Evolutionary conservation across 2,113 vertebrate genomes (phyloP).

Genomic region (Dromas ardeola): DNA sequence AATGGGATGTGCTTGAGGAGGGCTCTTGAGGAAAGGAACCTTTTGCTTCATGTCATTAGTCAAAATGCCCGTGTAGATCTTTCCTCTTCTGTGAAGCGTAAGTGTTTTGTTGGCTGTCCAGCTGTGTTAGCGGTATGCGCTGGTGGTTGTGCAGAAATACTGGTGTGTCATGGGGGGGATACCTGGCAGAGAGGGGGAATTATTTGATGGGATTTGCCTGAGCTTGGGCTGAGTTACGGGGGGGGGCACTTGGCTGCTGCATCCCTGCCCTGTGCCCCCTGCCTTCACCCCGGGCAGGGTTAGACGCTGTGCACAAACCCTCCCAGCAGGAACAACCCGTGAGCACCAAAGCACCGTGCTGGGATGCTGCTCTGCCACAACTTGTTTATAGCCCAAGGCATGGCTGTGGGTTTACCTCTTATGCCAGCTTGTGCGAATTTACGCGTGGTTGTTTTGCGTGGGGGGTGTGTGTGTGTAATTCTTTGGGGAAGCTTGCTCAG

Average conservation of each 20-base stretch:
- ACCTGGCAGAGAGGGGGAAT: not conserved
- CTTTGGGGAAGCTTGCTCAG: not conserved
- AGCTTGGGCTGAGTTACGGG: not conserved
- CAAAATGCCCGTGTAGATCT: not conserved
- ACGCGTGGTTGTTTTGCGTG: accelerated
- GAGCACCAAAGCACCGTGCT: accelerated
- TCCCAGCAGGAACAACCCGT: accelerated
- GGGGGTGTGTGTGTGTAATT: not conserved
- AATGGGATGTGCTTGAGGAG: not conserved
- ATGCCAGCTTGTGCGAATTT: too few species aligned
- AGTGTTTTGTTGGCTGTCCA: not conserved
- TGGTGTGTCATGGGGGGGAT: accelerated
- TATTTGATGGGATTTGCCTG: not conserved
- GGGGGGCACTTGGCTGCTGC: not conserved
- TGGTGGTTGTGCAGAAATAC: not conserved
- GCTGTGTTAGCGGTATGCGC: accelerated
- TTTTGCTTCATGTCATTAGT: not conserved
- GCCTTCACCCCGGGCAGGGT: not conserved
- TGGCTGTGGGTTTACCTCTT: not conserved
- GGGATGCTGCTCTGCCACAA: not conserved
- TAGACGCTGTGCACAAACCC: not conserved
- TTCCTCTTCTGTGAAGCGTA: not conserved
- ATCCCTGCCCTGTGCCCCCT: not conserved
- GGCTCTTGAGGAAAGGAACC: not conserved
- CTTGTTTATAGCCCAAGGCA: accelerated